Base-by-base conservation (phyloP, 1,140 invertebrate species). In the Drosophila chauvacae region DNA sequence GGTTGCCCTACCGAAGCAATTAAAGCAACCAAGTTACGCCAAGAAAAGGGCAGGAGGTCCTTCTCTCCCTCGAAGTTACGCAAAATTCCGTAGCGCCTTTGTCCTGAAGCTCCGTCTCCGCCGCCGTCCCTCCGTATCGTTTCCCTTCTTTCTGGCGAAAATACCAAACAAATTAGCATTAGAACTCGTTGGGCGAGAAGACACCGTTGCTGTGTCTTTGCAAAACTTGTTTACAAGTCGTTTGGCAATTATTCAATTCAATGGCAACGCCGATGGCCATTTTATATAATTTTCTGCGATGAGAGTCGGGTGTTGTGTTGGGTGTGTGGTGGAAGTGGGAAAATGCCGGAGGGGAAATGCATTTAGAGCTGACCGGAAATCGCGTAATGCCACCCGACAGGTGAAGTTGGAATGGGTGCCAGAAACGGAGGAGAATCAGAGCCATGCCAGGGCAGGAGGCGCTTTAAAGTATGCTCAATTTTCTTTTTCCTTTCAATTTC, bases 231-330 rank as follows among this genome's bases (percentile, higher is more conserved):
- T 86, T 82, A 80, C 83, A 72, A 87, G 66, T 87, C 79, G 83
- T 79, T 86, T 79, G 80, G 80, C 82, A 86, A 86, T 86, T 86
- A 86, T 82, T 87, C 69, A 87, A 87, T 82, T 82, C 70, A 76
- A 82, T 76, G 65, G 75, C 69, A 63, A 68, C 78, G 69, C 69
- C 79, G 60, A 28, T 68, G 61, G 61, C 51, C 61, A 55, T 78
- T 71, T 79, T 76, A 72, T 79, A 64, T 86, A 87, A 79, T 81
- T 63, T 68, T 63, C 62, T 61, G 51, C 61, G 53, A 56, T 75
- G 28, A 7, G 45, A 28, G 47, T 50, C 6, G 47, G 16, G 47
- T n/a, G 47, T 10, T 10, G 14, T 14, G 4, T 16, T 7, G 20
- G 45, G 4, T 47, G 44, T 23, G 6, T 11, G 30, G 20, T 48